These are phyloP conservation scores for Frieseomelitta varia DNA, from an alignment of 1,140 invertebrate species.

Conservation along the genomic window DNA sequence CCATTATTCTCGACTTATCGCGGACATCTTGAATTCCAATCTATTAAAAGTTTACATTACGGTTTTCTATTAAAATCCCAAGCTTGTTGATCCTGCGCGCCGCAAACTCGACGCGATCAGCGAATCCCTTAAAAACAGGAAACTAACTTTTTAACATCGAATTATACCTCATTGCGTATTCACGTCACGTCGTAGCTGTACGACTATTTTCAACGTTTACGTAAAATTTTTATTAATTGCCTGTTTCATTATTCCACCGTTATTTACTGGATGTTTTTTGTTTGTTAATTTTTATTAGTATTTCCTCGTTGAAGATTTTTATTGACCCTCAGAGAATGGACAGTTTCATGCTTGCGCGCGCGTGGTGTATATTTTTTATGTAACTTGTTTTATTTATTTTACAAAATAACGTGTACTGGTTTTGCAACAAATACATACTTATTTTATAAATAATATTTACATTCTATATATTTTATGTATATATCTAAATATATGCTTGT, in stretches of 20 bases:
- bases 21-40: slow-evolving; percentile 11
- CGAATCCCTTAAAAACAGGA: background rate
- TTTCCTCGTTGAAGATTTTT: background rate
- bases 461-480: too few species aligned
- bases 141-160: background rate
- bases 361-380: too few species aligned
- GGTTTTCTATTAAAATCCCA: background rate
- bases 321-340: background rate
- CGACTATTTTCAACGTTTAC: background rate
- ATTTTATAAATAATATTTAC: too few species aligned
- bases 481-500: too few species aligned
- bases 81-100: background rate
- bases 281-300: background rate
- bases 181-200: background rate
- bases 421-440: too few species aligned
- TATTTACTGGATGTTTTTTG: background rate
- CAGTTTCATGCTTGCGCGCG: too few species aligned
- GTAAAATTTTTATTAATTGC: background rate
- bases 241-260: background rate
- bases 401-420: too few species aligned
- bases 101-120: background rate
- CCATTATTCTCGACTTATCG: slow-evolving; percentile 11
- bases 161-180: background rate
- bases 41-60: background rate
- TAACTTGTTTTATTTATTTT: too few species aligned